Base-by-base conservation (phyloP, 2,113 vertebrate genomes). In the Nannobrachium achirus region DNA sequence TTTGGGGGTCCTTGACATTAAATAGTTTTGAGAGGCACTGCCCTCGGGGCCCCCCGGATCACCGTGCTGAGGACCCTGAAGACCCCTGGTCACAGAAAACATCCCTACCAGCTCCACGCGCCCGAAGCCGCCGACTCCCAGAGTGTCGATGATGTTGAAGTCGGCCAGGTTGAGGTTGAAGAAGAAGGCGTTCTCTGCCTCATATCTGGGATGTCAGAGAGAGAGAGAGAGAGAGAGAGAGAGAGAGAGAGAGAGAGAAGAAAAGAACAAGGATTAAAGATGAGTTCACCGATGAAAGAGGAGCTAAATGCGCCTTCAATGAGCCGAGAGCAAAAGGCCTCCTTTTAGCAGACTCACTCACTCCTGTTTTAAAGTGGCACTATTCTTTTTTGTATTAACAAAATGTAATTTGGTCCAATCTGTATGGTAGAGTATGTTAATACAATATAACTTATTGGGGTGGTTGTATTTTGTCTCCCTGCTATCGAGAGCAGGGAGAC, bases 101-200 rank as follows among this genome's bases (percentile, higher is more conserved):
- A 33, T 33, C 65, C 89, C 7, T 89, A 94, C 93, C 92, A 94
- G 88, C 80, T 94, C 93, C 7, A 94, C 93, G 3, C 93, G 90
- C 49, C 93, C 93, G 41, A 94, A 94, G 64, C 98, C 98, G 83
- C 98, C 98, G 0, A 99, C 97, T 71, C 98, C 98, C 16, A 99
- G 93, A 3, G 98, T 99, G 84, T 94, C 92, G 13, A 94, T 93
- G 85, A 94, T 94, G 86, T 93, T 94, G 82, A 94, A 94, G 85
- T 94, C 93, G 5, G 83, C 85, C 49, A 94, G 84, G 81, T 92
- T 93, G 75, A 93, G 88, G 73, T 78, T 93, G 83, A 88, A 92
- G 90, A 93, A 94, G 84, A 94, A 94, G 1, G 91, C 91, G 3
- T 93, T 94, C 76, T 94, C 93, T 11, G 89, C 93, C 63, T 99